phyloP scores from a whole-genome alignment of 1,140 invertebrate species.

The Apocrypta bakeri region DNA sequence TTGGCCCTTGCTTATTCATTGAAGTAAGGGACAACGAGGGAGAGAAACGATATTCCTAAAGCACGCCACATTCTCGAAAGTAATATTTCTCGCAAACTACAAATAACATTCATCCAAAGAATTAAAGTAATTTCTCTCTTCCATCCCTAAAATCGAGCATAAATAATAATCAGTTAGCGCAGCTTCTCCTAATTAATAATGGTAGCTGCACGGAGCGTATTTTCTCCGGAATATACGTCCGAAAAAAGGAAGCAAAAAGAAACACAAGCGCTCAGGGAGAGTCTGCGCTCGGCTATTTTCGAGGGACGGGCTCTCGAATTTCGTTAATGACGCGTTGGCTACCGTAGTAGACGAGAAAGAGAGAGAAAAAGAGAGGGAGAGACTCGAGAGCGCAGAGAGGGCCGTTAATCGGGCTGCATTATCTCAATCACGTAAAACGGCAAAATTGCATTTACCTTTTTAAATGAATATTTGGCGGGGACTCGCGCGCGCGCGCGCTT shows the following conservation, averaged over 20 bases:
- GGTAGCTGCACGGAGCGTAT: background rate
- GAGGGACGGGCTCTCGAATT: constrained; percentile 65
- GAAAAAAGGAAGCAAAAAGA: background rate
- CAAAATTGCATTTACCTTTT: constrained; percentile 76
- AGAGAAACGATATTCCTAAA: too few relatives aligned
- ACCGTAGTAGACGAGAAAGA: constrained; percentile 58
- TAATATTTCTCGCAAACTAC: too few relatives aligned
- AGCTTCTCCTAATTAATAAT: background rate
- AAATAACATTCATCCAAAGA: background rate
- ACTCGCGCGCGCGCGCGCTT: constrained; percentile 58
- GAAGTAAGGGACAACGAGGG: too few relatives aligned
- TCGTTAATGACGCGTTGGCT: constrained; percentile 70
- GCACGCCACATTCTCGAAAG: too few relatives aligned
- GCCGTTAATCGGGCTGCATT: constrained; percentile 74
- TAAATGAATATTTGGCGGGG: constrained; percentile 75
- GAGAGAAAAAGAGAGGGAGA: constrained; percentile 32
- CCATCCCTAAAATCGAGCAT: background rate
- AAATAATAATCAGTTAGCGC: background rate
- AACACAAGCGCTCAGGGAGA: background rate
- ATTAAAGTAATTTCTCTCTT: background rate
- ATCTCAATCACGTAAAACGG: constrained; percentile 76
- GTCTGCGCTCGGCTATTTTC: constrained; percentile 47
- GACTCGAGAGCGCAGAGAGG: constrained; percentile 42
- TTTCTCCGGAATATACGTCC: background rate
- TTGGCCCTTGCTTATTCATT: too few relatives aligned